Evolutionary conservation across 1,140 invertebrate species (phyloP), one percentile per base, ranked within the genome.

Genomic region (Sminthurides bifidus): DNA sequence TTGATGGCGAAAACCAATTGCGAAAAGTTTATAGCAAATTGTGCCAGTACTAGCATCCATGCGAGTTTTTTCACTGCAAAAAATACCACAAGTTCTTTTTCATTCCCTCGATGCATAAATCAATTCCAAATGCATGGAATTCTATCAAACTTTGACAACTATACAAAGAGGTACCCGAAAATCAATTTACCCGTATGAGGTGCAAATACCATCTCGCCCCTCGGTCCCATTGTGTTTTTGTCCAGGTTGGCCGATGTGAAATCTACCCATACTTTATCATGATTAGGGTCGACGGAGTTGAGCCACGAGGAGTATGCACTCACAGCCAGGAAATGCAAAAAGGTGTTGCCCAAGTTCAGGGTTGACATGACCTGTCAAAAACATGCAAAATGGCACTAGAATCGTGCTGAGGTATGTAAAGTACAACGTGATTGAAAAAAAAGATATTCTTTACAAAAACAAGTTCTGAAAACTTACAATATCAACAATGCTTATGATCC

Each of bases 401-500:
- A n/a, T n/a, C n/a, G n/a, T n/a, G n/a, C n/a, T n/a, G n/a, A n/a
- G n/a, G n/a, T n/a, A n/a, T n/a, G n/a, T n/a, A n/a, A n/a, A n/a
- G n/a, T n/a, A n/a, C n/a, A n/a, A n/a, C n/a, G n/a, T n/a, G n/a
- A n/a, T n/a, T n/a, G n/a, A n/a, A n/a, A n/a, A n/a, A n/a, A n/a
- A n/a, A n/a, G n/a, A n/a, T n/a, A n/a, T n/a, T n/a, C n/a, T n/a
- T n/a, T n/a, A n/a, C n/a, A n/a, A n/a, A n/a, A n/a, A n/a, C n/a
- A n/a, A n/a, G n/a, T n/a, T n/a, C n/a, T n/a, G n/a, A n/a, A n/a
- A n/a, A 15, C 44, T 48, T 27, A 48, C 44, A 8, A 48, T 48
- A 27, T 48, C 44, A 24, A 48, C 44, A 27, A 48, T 48, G 17
- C 44, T 48, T 14, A 48, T 48, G 19, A 48, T 48, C 27, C 44